phyloP scores from a whole-genome alignment of 2,888 invertebrate species.

The Protonemura montana region DNA sequence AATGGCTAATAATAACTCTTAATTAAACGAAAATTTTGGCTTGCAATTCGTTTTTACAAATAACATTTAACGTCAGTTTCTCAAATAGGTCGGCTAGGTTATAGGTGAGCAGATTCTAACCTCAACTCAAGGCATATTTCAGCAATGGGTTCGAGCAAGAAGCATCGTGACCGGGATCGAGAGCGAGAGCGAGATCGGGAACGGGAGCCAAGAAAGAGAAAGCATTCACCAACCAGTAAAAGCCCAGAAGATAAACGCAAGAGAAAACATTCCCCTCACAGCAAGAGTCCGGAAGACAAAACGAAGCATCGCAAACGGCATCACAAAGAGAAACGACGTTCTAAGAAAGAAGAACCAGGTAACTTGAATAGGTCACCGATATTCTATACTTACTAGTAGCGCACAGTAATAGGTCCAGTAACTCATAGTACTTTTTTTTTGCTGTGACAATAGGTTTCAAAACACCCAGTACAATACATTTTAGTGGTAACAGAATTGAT shows the following conservation, averaged over 20 bases:
- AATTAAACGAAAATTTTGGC: too few relatives aligned
- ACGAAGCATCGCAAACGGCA: constrained; percentile 57
- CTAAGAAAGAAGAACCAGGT: constrained; percentile 51
- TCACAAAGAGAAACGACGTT: constrained; percentile 58
- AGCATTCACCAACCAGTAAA: constrained; percentile 57
- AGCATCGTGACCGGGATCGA: constrained; percentile 70
- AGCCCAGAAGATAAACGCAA: neutral
- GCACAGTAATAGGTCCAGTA: too few relatives aligned
- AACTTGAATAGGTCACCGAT: too few relatives aligned
- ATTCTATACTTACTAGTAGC: too few relatives aligned
- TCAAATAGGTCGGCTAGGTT: too few relatives aligned
- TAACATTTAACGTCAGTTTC: too few relatives aligned
- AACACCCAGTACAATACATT: too few relatives aligned
- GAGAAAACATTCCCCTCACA: constrained; percentile 55
- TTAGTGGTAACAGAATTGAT: too few relatives aligned
- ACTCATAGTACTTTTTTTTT: too few relatives aligned
- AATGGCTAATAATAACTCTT: too few relatives aligned
- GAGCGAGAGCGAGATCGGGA: constrained; percentile 67
- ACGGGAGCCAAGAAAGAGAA: constrained; percentile 68
- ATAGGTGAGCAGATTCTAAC: neutral
- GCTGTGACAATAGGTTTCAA: too few relatives aligned
- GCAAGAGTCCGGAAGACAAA: neutral
- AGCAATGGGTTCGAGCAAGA: constrained; percentile 73
- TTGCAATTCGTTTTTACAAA: too few relatives aligned
- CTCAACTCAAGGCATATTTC: neutral